Evolutionary conservation across 2,888 invertebrate species (phyloP).

Genomic region (Lutraria lutraria): DNA sequence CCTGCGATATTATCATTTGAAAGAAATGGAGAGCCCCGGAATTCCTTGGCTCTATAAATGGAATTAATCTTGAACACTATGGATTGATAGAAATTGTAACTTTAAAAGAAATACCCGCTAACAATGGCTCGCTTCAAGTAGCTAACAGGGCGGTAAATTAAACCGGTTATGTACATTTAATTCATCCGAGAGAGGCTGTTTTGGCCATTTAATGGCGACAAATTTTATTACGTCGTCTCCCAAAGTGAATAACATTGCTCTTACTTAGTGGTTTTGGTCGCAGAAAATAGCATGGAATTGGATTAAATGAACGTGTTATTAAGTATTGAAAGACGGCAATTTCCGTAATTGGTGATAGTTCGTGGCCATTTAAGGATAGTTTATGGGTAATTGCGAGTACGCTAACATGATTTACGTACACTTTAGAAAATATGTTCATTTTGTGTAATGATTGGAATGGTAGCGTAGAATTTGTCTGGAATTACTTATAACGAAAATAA

Average conservation of each 20-base stretch:
- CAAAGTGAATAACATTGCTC: conserved; percentile 52
- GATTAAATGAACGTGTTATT: conserved; percentile 43
- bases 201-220: conserved; percentile 48
- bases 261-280: conserved; percentile 32
- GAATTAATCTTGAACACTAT: conserved; percentile 67
- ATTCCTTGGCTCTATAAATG: conserved; percentile 61
- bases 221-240: conserved; percentile 52
- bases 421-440: conserved; percentile 9
- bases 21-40: conserved; percentile 58
- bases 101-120: conserved; percentile 63
- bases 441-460: background rate
- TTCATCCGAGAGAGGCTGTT: conserved; percentile 62
- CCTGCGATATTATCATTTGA: conserved; percentile 71
- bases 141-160: conserved; percentile 63
- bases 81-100: conserved; percentile 69
- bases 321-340: conserved; percentile 41
- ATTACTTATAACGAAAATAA: background rate
- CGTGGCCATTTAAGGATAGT: background rate
- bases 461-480: background rate
- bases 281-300: conserved; percentile 22
- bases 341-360: conserved; percentile 33
- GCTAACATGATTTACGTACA: conserved; percentile 15
- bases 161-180: conserved; percentile 70
- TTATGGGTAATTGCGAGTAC: conserved; percentile 22
- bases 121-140: conserved; percentile 61